Conservation (phyloP, 2,113 vertebrate species). For the Reinhardtius hippoglossoides region DNA sequence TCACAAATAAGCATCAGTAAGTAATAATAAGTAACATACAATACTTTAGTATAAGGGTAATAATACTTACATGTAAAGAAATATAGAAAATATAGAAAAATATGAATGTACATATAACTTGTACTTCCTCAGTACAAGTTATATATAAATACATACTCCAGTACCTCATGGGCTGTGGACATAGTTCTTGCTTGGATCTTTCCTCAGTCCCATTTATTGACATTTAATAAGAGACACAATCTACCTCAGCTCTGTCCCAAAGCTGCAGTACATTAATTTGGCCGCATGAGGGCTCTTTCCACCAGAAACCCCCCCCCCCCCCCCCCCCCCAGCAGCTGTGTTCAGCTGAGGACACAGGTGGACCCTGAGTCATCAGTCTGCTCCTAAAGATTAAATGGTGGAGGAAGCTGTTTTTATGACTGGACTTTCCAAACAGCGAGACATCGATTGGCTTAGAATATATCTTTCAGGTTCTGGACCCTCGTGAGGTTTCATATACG, state of each 20-base stretch:
- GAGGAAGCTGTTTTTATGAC: slow-evolving; percentile 14
- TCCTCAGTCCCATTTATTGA: background rate
- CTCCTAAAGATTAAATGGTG: slow-evolving; percentile 5
- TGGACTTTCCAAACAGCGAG: background rate
- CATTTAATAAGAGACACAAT: background rate
- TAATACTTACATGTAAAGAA: too few species aligned
- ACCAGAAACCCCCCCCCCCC: slow-evolving; percentile 26
- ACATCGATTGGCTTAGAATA: slow-evolving; percentile 17
- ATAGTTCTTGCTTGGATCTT: too few species aligned
- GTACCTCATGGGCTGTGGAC: too few species aligned
- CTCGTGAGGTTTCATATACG: background rate
- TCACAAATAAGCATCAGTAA: too few species aligned
- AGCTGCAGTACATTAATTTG: background rate
- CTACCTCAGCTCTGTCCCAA: background rate
- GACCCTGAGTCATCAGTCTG: slow-evolving; percentile 51
- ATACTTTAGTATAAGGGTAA: too few species aligned
- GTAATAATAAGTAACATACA: too few species aligned
- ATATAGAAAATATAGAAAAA: too few species aligned
- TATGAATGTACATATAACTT: too few species aligned
- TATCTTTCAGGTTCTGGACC: slow-evolving; percentile 1
- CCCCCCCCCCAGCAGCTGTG: background rate
- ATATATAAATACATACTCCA: too few species aligned
- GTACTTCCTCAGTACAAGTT: too few species aligned
- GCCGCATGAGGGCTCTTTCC: slow-evolving; percentile 69
- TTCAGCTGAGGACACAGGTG: slow-evolving; percentile 5